phyloP scores from a whole-genome alignment of 2,888 invertebrate genomes.

The Elegia similella region DNA sequence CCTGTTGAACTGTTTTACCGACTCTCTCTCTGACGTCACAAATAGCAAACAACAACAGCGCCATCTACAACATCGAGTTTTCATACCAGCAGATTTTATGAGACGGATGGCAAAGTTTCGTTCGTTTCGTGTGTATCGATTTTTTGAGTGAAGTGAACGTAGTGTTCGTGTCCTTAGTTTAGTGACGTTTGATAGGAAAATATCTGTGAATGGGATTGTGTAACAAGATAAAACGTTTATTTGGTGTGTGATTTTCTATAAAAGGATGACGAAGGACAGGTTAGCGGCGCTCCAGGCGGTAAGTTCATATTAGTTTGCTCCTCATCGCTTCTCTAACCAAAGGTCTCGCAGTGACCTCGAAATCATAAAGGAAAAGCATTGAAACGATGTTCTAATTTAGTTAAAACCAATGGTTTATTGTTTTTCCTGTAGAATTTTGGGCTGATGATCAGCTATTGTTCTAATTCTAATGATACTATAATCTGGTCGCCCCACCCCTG shows the following conservation, averaged over 20 bases:
- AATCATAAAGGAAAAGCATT: slow-evolving; percentile 58
- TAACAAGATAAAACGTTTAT: slow-evolving; percentile 84
- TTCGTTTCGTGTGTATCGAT: slow-evolving; percentile 89
- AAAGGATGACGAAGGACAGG: slow-evolving; percentile 97
- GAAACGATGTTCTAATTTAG: slow-evolving; percentile 39
- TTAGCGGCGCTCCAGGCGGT: slow-evolving; percentile 97
- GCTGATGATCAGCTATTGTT: slow-evolving; percentile 1
- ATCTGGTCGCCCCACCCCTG: slow-evolving; percentile 74
- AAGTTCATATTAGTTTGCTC: slow-evolving; percentile 73
- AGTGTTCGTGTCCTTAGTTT: slow-evolving; percentile 88
- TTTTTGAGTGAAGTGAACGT: slow-evolving; percentile 87
- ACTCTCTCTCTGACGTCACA: slow-evolving; percentile 60
- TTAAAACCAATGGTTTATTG: slow-evolving; percentile 20
- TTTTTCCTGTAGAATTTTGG: background rate
- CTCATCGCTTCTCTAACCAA: slow-evolving; percentile 60
- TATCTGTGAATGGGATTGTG: slow-evolving; percentile 90
- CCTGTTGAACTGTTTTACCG: slow-evolving; percentile 50
- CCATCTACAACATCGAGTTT: slow-evolving; percentile 61
- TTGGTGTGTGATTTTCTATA: slow-evolving; percentile 85
- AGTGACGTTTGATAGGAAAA: slow-evolving; percentile 87
- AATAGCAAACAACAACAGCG: slow-evolving; percentile 39
- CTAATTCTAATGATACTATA: slow-evolving; percentile 41
- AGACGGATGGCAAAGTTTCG: slow-evolving; percentile 82
- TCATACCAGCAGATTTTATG: slow-evolving; percentile 51
- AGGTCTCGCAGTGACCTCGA: slow-evolving; percentile 71